Conservation (phyloP, 2,888 invertebrate species). For the Cheilosia soror region DNA sequence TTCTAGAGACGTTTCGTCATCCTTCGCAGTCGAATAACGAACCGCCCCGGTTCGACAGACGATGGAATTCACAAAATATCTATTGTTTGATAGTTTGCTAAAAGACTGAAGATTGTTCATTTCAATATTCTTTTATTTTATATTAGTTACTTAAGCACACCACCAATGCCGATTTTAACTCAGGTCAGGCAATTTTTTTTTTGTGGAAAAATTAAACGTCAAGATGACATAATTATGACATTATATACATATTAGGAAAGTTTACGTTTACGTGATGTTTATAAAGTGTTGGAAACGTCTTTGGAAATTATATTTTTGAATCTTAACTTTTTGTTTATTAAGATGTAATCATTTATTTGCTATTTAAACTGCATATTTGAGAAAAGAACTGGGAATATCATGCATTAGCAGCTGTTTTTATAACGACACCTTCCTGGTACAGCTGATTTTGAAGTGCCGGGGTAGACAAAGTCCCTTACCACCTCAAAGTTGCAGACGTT, state of each 20-base stretch:
- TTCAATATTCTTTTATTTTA: constrained; percentile 1
- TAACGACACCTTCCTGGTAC: too few species aligned
- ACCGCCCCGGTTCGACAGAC: not conserved
- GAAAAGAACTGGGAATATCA: too few species aligned
- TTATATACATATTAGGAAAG: too few species aligned
- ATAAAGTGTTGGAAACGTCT: not conserved
- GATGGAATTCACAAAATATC: not conserved
- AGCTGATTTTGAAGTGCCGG: too few species aligned
- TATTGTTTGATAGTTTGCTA: constrained; percentile 19
- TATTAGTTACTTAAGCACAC: not conserved
- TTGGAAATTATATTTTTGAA: not conserved
- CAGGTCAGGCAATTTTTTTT: not conserved
- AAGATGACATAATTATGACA: constrained; percentile 37
- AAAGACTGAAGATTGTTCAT: constrained; percentile 33
- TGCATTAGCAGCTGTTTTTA: too few species aligned
- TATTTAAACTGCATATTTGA: too few species aligned
- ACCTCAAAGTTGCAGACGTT: too few species aligned
- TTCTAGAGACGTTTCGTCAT: constrained; percentile 33
- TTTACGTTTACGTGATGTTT: not conserved
- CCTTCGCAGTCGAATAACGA: constrained; percentile 44
- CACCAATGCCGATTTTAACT: not conserved
- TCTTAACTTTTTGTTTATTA: too few species aligned
- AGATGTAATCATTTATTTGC: too few species aligned
- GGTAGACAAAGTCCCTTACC: too few species aligned
- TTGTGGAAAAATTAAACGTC: constrained; percentile 13